These are phyloP conservation scores for Osmoderma eremita DNA, from an alignment of 2,888 invertebrate species.

Conservation along the genomic window DNA sequence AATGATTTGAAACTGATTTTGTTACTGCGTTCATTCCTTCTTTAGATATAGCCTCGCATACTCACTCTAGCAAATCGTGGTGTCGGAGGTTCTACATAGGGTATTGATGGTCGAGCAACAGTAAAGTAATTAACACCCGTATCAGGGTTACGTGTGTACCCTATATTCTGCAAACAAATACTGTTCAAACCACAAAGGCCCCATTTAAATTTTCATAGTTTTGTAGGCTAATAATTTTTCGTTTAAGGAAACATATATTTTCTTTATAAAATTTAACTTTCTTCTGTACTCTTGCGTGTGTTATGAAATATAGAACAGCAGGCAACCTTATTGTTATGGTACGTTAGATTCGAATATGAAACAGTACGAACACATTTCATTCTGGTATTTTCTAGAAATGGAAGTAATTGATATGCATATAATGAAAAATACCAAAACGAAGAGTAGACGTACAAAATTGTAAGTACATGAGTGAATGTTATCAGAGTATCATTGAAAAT, in stretches of 20 bases:
- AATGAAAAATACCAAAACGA: background rate
- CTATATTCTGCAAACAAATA: constrained; percentile 59
- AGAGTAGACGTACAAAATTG: background rate
- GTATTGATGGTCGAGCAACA: constrained; percentile 43
- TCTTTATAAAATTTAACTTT: constrained; percentile 21
- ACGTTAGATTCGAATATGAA: no score
- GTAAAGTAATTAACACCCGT: constrained; percentile 46
- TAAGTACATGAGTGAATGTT: background rate
- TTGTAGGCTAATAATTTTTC: background rate
- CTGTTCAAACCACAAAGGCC: constrained; percentile 7
- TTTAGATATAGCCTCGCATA: constrained; percentile 21
- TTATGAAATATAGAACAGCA: background rate
- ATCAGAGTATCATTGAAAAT: constrained; percentile 40
- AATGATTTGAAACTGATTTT: background rate
- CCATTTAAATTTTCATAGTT: background rate
- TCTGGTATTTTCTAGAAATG: no score
- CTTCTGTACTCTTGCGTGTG: constrained; percentile 32
- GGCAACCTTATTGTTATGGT: background rate
- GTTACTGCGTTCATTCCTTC: constrained; percentile 19
- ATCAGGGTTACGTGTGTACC: constrained; percentile 57
- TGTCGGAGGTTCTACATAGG: constrained; percentile 30
- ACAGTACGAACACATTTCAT: no score
- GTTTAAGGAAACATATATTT: constrained; percentile 42
- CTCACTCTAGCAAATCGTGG: constrained; percentile 42
- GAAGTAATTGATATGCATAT: background rate